Base-by-base conservation (phyloP, 2,113 vertebrate genomes). In the Hymenochirus boettgeri region DNA sequence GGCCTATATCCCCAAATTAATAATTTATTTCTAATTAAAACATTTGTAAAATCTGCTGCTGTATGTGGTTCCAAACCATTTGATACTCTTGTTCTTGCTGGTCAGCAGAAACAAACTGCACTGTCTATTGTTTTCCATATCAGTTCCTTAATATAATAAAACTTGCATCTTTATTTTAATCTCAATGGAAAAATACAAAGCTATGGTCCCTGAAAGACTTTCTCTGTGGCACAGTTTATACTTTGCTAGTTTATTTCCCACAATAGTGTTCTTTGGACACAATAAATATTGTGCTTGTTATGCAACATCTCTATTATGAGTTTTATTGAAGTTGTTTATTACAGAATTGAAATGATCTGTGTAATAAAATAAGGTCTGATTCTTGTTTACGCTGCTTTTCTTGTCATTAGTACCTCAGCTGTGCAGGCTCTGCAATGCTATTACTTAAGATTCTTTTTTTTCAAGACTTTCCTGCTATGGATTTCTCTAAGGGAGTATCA, bases 251-350 rank as follows among this genome's bases (percentile, higher is more conserved):
- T 42, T 33, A 21, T 47, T 65, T 65, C 27, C 42, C 27, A 23
- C 5, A 39, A 4, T 13, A 47, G 27, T 33, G 39, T 22, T 51
- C 31, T 31, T 52, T 42, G 45, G 24, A 22, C 46, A 51, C 25
- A 57, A 25, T 67, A 58, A 67, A 67, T 67, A 57, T 42, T 59
- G 23, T 59, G 55, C 64, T 58, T 59, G 64, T 67, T 67, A 52
- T 33, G 56, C 46, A 58, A 15, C 11, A 59, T 42, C 51, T 51
- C 19, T 45, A 51, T 57, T 27, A 35, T 6, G 19, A 5, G 15
- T 19, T 8, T 13, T 52, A 58, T 35, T 59, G 51, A 58, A 51
- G 12, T 29, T 59, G 23, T 67, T 22, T 35, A 35, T 35, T 39
- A 66, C 51, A 29, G 51, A 58, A 35, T n/a, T 50, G 29, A 22